These are phyloP conservation scores for Galaxea fascicularis DNA, from an alignment of 92 coral and sea anemone species.

Conservation along the genomic window DNA sequence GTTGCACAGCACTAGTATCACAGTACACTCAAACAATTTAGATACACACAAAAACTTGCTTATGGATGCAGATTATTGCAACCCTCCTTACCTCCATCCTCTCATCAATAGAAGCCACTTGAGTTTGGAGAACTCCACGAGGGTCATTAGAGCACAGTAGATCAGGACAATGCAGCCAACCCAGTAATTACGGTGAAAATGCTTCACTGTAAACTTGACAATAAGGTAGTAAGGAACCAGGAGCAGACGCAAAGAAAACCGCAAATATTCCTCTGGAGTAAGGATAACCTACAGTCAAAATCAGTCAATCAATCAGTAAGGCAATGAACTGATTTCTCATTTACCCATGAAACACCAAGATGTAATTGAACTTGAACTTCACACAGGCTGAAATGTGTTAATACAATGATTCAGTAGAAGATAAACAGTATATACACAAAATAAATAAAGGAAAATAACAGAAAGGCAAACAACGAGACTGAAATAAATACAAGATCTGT, in stretches of 20 bases:
- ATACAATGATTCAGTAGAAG: no score
- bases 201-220: constrained; percentile 76
- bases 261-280: constrained; percentile 64
- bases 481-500: no score
- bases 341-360: no score
- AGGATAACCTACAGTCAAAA: constrained; percentile 1
- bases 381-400: no score
- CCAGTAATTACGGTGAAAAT: constrained; percentile 72
- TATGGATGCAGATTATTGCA: not conserved
- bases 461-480: no score
- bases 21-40: no score
- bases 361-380: no score
- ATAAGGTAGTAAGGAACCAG: constrained; percentile 88
- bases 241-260: constrained; percentile 69
- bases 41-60: no score
- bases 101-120: constrained; percentile 74
- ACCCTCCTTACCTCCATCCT: constrained; percentile 81
- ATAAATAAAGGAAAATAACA: no score
- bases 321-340: no score
- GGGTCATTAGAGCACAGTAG: constrained; percentile 76
- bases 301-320: not conserved
- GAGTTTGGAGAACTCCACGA: constrained; percentile 62
- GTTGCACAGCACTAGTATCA: no score
- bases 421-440: no score
- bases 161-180: constrained; percentile 66